Evolutionary conservation across 2,888 invertebrate species (phyloP), one percentile per base, ranked within the genome.

Genomic region (Ferrisia virgata): DNA sequence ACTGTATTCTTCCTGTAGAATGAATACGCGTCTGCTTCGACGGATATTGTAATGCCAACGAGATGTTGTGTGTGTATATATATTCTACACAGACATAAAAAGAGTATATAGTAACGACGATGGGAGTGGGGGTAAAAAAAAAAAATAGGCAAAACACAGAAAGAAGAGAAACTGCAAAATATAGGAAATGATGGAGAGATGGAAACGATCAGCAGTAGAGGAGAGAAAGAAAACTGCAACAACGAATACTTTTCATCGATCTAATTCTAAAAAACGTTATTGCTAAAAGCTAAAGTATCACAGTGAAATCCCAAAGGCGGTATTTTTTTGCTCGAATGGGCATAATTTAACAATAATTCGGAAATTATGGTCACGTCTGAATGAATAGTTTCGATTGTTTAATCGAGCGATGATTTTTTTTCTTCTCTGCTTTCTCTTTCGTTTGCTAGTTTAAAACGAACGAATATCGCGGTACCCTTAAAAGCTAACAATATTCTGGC

Each of bases 1-100:
- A 76, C 72, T 76, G 69, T 69, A 69, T 69, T 76, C 72, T 76
- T 76, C 72, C 72, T 28, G 72, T 36, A 76, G 33, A 76, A 36
- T 76, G 72, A 76, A 76, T 76, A 76, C 72, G 28, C 64, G 72
- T 76, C 72, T 76, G 72, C 72, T 36, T 76, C 72, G 72, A 76
- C 72, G 72, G 72, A 76, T 76, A 76, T 76, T 76, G 72, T 76
- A 76, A 76, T 76, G 22, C 72, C 36, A 18, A 28, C 25, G 25
- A 64, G 25, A 64, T 64, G 28, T 39, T 39, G 39, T 8, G 39
- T 39, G 39, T 39, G 11, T 39, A 39, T 5, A 39, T 39, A 39
- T 39, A 39, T 11, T 5, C 39, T 5, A 39, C 39, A 11, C 11
- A n/a, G 39, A 5, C 28, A 64, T 13, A 64, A 64, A 64, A 13